phyloP scores from a whole-genome alignment of 92 coral and sea anemone species.

The Micromussa lordhowensis region DNA sequence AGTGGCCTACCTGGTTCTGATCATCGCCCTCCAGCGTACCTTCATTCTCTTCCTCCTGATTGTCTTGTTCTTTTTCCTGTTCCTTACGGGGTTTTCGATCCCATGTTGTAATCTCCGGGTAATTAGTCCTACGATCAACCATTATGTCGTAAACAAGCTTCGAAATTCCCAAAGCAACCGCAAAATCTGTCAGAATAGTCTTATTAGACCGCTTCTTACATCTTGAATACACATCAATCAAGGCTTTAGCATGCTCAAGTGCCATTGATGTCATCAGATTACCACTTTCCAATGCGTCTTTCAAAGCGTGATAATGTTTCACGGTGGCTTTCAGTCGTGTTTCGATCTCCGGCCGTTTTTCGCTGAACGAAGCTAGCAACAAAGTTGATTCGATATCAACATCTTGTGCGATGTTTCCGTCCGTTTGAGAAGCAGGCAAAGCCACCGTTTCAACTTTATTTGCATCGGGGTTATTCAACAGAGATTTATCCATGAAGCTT shows the following conservation, averaged over 20 bases:
- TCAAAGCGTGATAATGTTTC: conserved; percentile 12
- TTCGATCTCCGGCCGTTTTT: conserved; percentile 1
- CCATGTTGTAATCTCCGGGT: conserved; percentile 45
- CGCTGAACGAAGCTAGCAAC: neutral
- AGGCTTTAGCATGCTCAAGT: neutral
- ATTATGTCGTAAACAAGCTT: conserved; percentile 42
- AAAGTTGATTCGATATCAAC: neutral
- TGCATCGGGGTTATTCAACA: neutral
- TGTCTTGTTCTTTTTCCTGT: neutral
- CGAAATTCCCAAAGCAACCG: conserved; percentile 30
- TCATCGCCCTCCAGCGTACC: neutral
- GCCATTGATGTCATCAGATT: neutral
- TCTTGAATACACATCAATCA: conserved; percentile 2
- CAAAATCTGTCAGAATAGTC: conserved; percentile 15
- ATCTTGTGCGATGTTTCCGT: neutral
- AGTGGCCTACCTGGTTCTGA: neutral
- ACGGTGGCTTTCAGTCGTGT: neutral
- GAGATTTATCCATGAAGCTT: neutral
- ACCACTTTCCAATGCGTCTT: neutral
- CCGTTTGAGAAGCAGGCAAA: neutral
- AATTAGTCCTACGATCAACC: conserved; percentile 9
- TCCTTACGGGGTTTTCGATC: conserved; percentile 21
- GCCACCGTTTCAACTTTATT: neutral
- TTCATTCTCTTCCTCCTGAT: neutral
- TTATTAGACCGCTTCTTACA: neutral